Base-by-base conservation (phyloP, 2,797 vertebrate genomes). In the Chromobotia macracanthus region DNA sequence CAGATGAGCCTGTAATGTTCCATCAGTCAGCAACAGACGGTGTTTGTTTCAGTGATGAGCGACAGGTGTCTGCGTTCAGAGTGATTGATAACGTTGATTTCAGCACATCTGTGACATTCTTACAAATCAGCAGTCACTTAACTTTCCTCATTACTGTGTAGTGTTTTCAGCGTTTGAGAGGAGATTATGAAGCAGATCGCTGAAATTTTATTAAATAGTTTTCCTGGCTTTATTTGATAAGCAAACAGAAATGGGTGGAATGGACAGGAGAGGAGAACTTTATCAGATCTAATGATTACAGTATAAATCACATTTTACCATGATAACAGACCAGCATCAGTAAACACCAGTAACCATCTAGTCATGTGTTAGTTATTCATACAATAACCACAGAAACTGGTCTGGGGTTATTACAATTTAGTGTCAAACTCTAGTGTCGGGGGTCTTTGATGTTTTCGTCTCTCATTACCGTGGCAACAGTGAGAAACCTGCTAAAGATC, bases 171-270 rank as follows among this genome's bases (percentile, higher is more conserved):
- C 48, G 11, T 63, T 72, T 55, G 61, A 72, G 68, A 77, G 78
- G 35, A 60, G 46, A 66, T 21, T n/a, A 13, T 73, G 55, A 68
- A 38, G 68, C 70, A 72, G 64, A 74, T 76, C 38, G 15, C 67
- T 85, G 80, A 71, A 65, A 71, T 80, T 83, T 82, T 81, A 83
- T 85, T 83, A 82, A 80, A 82, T 70, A 44, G 82, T 64, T 75
- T 55, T 74, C 80, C 66, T 60, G 21, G 48, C 67, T 71, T 28
- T 4, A 28, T 28, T 28, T 28, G 2, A 28, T 28, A 28, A 28
- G 28, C 28, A 28, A 28, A 28, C 28, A 28, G 28, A 28, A 28
- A n/a, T n/a, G n/a, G n/a, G n/a, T n/a, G n/a, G n/a, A 28, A 28
- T 28, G 28, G 28, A 28, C 28, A 28, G 28, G 28, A 28, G 28